Conservation (phyloP, 1,140 invertebrate species). For the Leucophenga varia region DNA sequence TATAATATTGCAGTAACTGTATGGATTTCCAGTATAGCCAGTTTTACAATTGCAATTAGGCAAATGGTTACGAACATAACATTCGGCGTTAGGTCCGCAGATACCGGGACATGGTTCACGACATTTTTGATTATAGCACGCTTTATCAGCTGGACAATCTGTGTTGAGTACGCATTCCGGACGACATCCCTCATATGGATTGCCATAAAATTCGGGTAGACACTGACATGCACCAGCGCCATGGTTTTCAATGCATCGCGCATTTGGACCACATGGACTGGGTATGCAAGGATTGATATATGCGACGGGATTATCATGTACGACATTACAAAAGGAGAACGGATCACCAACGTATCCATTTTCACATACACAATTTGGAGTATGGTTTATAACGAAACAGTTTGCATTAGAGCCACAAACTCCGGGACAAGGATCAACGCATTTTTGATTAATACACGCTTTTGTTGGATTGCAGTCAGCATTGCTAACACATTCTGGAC, state of each 20-base stretch:
- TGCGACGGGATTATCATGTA: slow-evolving; percentile 58
- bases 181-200: slow-evolving; percentile 73
- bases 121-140: slow-evolving; percentile 74
- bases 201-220: slow-evolving; percentile 67
- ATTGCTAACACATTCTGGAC: slow-evolving; percentile 64
- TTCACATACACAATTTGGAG: slow-evolving; percentile 67
- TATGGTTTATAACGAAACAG: slow-evolving; percentile 68
- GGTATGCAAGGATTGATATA: slow-evolving; percentile 60
- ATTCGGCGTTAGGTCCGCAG: slow-evolving; percentile 73
- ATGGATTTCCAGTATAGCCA: slow-evolving; percentile 72
- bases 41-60: slow-evolving; percentile 70
- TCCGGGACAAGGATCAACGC: slow-evolving; percentile 62
- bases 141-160: slow-evolving; percentile 68
- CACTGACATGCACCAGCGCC: slow-evolving; percentile 72
- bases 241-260: slow-evolving; percentile 64
- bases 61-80: slow-evolving; percentile 72
- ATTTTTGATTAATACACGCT: slow-evolving; percentile 63
- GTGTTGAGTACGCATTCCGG: slow-evolving; percentile 74
- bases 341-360: slow-evolving; percentile 70
- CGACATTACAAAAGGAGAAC: slow-evolving; percentile 62
- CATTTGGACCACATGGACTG: slow-evolving; percentile 64
- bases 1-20: slow-evolving; percentile 60
- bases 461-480: slow-evolving; percentile 60
- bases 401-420: slow-evolving; percentile 66
- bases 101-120: slow-evolving; percentile 73